Percentiles rank a stretch among this genome's conserved stretches.
Evolutionary conservation across 2,113 vertebrate genomes (phyloP).

Genomic region (Tragulus kanchil): DNA sequence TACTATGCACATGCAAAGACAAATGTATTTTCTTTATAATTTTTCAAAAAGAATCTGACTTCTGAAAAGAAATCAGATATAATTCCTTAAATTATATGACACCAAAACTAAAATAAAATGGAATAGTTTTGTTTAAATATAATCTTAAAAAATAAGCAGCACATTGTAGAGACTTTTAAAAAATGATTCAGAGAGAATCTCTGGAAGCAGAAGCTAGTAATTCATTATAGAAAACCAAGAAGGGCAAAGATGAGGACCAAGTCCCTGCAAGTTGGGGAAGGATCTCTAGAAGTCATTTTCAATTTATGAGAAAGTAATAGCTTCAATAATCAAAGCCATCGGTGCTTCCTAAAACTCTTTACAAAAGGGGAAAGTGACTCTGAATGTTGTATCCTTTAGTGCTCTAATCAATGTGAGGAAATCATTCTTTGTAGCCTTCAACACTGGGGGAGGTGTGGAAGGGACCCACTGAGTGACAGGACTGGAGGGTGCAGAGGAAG

Average conservation of each 20-base stretch:
- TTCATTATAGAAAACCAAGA: slow-evolving; percentile 7
- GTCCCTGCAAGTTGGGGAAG: neutral
- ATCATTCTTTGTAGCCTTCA: neutral
- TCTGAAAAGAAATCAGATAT: neutral
- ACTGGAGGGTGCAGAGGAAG: neutral
- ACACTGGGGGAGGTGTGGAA: neutral
- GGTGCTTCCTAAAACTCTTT: neutral
- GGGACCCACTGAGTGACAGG: neutral
- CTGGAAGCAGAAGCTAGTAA: neutral
- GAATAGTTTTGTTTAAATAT: neutral
- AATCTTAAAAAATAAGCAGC: slow-evolving; percentile 5
- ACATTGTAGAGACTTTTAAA: neutral
- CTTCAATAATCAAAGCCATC: slow-evolving; percentile 28
- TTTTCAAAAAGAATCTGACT: slow-evolving; percentile 11
- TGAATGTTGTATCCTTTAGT: neutral
- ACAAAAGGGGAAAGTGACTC: neutral
- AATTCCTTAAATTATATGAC: neutral
- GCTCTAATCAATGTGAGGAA: neutral
- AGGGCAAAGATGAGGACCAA: neutral
- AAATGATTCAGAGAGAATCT: neutral
- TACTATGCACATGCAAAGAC: neutral
- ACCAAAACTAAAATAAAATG: neutral
- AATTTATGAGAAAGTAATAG: neutral
- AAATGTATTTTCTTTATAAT: neutral
- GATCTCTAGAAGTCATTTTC: neutral